Base-by-base conservation (phyloP, 1,140 invertebrate species). In the Psix sp. region DNA sequence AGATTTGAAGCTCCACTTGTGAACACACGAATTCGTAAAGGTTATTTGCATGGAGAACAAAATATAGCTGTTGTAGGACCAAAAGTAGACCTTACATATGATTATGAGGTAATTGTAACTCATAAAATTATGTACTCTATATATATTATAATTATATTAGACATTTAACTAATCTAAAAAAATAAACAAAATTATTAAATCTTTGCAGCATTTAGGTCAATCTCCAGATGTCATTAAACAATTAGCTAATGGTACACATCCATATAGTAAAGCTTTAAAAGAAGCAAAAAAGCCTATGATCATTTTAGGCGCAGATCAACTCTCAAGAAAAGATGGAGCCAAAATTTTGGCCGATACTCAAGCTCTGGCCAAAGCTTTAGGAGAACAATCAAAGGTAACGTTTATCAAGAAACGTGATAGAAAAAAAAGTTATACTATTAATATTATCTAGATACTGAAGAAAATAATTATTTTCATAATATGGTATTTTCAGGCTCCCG, bases 1-100 rank as follows among this genome's bases (percentile, higher is more conserved):
- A 91, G 98, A 54, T 98, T 95, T 83, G 98, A 99, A 89, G 98
- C 98, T n/a, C 97, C 98, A 5, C 85, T 99, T 5, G 89, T 99
- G 10, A 99, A 99, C 88, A 94, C 98, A 0, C 91, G 98, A 74
- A 92, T 99, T 60, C 92, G 98, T 21, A 99, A 99, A 88, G 92
- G 93, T 40, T 98, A 93, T 87, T 87, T 96, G 5, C 94, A 96
- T 80, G 94, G 94, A 82, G 95, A 97, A 82, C 89, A 57, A 89
- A 95, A 76, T 57, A 81, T 96, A 18, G 96, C 92, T 0, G 82
- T 96, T 6, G 91, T 99, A 80, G 98, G 98, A 29, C 93, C 95
- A 1, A 91, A 96, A 81, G 91, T 99, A 17, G 95, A 99, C 87
- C 89, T 99, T 7, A 96, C 95, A 0, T 99, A 99, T 85, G 91